phyloP scores from a whole-genome alignment of 2,113 vertebrate species.

The Myrmecobius fasciatus region DNA sequence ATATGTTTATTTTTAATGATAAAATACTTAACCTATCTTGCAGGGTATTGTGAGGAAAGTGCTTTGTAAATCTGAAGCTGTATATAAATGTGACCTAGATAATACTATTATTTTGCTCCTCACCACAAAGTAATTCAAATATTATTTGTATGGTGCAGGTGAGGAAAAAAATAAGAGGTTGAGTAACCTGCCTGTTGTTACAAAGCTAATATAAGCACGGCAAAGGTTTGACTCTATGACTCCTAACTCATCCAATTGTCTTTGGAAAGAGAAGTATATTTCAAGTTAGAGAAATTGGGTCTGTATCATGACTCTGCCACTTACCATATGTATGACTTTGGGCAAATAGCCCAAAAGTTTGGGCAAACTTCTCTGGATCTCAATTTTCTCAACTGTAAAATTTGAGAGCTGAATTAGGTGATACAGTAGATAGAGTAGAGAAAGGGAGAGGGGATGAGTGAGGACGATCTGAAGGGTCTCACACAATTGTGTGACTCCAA shows the following conservation, averaged over 20 bases:
- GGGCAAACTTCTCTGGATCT: background rate
- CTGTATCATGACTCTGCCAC: background rate
- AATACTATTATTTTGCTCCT: background rate
- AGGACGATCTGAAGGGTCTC: background rate
- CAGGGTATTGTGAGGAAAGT: background rate
- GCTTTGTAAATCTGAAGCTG: background rate
- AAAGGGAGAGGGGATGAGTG: background rate
- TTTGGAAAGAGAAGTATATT: background rate
- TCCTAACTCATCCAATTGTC: background rate
- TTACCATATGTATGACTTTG: background rate
- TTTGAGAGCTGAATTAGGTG: background rate
- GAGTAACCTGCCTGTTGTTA: background rate
- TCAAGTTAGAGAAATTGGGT: background rate
- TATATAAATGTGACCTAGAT: background rate
- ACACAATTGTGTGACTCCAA: background rate
- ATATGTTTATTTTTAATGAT: background rate
- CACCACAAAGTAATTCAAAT: background rate
- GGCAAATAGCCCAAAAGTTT: background rate
- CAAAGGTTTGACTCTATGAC: background rate
- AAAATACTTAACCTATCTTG: background rate
- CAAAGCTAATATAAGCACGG: background rate
- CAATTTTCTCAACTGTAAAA: background rate
- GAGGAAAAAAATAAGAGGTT: background rate
- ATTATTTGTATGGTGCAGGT: background rate
- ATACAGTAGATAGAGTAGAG: background rate